Conservation (phyloP, 2,888 invertebrate genomes). For the Phasia obesa region DNA sequence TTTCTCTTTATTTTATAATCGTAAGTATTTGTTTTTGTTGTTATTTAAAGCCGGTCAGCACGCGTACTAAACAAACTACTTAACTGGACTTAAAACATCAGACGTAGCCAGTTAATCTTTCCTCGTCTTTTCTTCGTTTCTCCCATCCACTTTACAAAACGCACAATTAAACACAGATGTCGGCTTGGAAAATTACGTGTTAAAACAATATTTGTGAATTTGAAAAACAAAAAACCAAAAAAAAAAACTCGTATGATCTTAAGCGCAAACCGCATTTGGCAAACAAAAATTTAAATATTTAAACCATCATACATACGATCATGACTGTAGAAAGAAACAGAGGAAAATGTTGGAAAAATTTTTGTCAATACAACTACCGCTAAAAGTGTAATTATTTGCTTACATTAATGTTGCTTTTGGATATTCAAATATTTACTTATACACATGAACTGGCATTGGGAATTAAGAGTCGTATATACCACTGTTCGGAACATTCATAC, state of each 20-base stretch:
- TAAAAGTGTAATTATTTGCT: constrained; percentile 43
- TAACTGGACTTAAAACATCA: constrained; percentile 63
- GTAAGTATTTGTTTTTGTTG: constrained; percentile 49
- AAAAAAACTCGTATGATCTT: constrained; percentile 51
- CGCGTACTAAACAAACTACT: constrained; percentile 71
- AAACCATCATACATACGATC: neutral
- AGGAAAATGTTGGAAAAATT: neutral
- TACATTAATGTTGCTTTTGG: constrained; percentile 3
- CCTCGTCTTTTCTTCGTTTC: too few relatives aligned
- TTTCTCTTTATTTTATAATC: constrained; percentile 10
- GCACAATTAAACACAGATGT: constrained; percentile 59
- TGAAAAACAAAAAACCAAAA: constrained; percentile 23
- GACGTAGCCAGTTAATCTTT: constrained; percentile 59
- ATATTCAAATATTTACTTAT: too few relatives aligned
- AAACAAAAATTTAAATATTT: constrained; percentile 23
- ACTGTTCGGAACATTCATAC: too few relatives aligned
- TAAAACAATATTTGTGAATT: constrained; percentile 63
- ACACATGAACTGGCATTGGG: too few relatives aligned
- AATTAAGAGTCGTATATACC: too few relatives aligned
- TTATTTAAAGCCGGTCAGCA: constrained; percentile 66
- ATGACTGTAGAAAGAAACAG: neutral
- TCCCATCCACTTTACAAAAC: constrained; percentile 34
- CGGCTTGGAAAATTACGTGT: constrained; percentile 65
- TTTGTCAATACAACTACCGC: constrained; percentile 10
- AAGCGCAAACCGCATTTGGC: constrained; percentile 50